phyloP scores from a whole-genome alignment of 2,113 vertebrate species.

The Chaetura pelagica region DNA sequence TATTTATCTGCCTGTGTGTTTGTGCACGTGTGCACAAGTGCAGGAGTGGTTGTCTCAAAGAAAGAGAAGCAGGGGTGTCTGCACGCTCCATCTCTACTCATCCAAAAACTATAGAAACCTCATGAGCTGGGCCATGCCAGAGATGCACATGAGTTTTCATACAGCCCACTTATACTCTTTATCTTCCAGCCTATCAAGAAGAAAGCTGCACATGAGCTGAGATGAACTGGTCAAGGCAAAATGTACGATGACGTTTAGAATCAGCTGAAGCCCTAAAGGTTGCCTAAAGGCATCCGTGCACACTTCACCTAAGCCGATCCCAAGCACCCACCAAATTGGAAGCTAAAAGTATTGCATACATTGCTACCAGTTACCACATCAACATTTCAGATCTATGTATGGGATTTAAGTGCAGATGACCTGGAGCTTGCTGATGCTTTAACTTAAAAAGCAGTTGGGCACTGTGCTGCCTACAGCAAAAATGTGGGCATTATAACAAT shows the following conservation, averaged over 20 bases:
- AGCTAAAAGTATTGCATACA: conserved; percentile 53
- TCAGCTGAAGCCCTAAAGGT: conserved; percentile 8
- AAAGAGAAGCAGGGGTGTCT: neutral
- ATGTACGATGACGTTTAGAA: conserved; percentile 47
- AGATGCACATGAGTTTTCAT: neutral
- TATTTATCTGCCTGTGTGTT: neutral
- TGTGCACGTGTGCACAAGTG: fast-evolving
- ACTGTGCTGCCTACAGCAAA: conserved; percentile 34
- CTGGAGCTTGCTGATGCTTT: conserved; percentile 36
- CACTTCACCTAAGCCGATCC: conserved; percentile 59
- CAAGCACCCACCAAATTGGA: conserved; percentile 43
- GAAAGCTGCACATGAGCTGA: neutral
- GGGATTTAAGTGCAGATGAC: conserved; percentile 63
- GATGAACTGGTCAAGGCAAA: neutral
- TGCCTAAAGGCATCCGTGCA: neutral
- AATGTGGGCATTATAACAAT: conserved; percentile 62
- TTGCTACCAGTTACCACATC: conserved; percentile 68
- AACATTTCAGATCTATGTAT: conserved; percentile 39
- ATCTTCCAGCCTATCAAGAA: neutral
- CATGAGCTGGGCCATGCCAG: neutral
- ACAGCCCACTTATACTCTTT: neutral
- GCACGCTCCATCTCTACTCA: neutral
- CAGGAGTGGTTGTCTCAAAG: neutral
- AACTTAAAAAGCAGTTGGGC: conserved; percentile 58
- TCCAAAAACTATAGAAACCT: neutral